phyloP scores from a whole-genome alignment of 2,113 vertebrate species.

The Phaetusa simplex region DNA sequence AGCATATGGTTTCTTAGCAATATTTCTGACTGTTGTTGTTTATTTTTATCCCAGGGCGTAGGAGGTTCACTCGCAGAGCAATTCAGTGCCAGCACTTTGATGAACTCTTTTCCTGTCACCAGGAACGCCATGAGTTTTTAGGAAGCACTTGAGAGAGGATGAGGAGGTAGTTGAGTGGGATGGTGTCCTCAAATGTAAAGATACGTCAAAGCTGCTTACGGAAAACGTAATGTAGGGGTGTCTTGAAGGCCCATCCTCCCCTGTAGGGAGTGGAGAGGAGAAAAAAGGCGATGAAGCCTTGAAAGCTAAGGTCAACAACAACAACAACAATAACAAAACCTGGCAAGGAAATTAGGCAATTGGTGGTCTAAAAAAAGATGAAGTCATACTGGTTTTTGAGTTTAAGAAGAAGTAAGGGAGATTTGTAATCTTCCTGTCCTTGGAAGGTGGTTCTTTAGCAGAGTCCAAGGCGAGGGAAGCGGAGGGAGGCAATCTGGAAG shows the following conservation, averaged over 20 bases:
- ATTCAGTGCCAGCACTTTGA: neutral
- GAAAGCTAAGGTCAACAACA: neutral
- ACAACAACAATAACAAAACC: accelerated
- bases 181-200: neutral
- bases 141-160: conserved; percentile 10
- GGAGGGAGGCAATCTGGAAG: neutral
- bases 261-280: neutral
- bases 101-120: conserved; percentile 54
- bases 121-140: conserved; percentile 2
- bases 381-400: neutral
- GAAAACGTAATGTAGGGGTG: neutral
- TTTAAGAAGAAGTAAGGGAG: neutral
- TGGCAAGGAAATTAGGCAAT: neutral
- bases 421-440: neutral
- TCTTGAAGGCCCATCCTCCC: neutral
- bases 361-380: neutral
- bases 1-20: conserved; percentile 15
- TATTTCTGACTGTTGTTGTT: conserved; percentile 37
- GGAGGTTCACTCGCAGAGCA: conserved; percentile 24
- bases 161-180: conserved; percentile 54
- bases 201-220: neutral
- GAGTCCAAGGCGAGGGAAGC: neutral
- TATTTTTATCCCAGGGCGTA: conserved; percentile 35
- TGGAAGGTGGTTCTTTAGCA: neutral
- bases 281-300: neutral